Conservation (phyloP, 2,113 vertebrate genomes). For the Boleophthalmus pectinirostris region DNA sequence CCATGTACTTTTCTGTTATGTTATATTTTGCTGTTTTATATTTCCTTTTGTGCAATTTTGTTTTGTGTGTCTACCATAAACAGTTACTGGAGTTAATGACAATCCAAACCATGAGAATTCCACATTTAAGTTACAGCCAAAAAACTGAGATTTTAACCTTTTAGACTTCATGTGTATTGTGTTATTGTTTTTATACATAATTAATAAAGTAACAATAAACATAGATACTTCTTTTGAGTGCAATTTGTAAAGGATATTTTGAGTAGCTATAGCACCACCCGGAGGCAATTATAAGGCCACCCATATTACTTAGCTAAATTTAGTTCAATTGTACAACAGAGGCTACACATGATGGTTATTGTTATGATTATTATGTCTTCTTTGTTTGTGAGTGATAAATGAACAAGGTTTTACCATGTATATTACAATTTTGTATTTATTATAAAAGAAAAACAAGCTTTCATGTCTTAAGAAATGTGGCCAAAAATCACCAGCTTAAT, state of each 20-base stretch:
- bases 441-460: background rate
- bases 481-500: conserved; percentile 11
- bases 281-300: background rate
- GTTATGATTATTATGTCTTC: background rate
- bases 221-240: no score
- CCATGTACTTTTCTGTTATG: background rate
- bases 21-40: background rate
- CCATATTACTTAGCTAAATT: no score
- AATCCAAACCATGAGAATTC: background rate
- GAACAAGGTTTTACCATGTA: background rate
- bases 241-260: no score
- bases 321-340: no score
- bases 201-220: background rate
- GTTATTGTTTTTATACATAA: background rate
- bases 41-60: background rate
- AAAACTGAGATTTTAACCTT: background rate
- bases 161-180: background rate
- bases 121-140: background rate
- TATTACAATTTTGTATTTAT: background rate
- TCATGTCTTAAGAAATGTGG: background rate
- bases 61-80: background rate
- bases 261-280: no score
- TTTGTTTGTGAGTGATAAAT: background rate
- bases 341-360: no score
- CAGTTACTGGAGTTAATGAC: conserved; percentile 1